Base-by-base conservation (phyloP, 2,888 invertebrate species). In the Hydrotaea cyrtoneurina region DNA sequence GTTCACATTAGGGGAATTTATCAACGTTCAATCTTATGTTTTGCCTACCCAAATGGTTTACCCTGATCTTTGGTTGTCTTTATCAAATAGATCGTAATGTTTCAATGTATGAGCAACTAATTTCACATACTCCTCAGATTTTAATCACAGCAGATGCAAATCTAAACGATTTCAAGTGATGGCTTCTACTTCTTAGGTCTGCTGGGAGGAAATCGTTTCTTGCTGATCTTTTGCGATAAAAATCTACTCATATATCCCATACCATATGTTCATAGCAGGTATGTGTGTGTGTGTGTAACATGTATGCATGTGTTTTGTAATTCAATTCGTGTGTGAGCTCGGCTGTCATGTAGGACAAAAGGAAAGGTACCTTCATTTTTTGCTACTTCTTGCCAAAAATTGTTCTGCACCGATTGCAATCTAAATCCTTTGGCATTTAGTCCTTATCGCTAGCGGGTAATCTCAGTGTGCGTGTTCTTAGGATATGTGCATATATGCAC, bases 381-480 rank as follows among this genome's bases (percentile, higher is more conserved):
- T 17, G 5, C 15, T 31, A 31, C 13, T 75, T 1, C n/a, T 64
- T 78, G 36, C 21, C 19, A 0, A 66, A 21, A 10, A 11, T 36
- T n/a, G 17, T 19, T 21, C 11, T 74, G 43, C 69, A 74, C 53
- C 62, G 85, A 85, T 85, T 64, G 53, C 75, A 50, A 85, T 85
- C 86, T 85, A 76, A 86, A 82, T 79, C 69, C 77, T 71, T 59
- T 43, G 46, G 19, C n/a, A 1, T 4, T 7, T n/a, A 26, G 26
- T 26, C 7, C 69, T 69, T 50, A 69, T 69, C 69, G 21, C 10
- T 7, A 11, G 21, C 21, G 26, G 50, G 50, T 69, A 69, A 50
- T 69, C 76, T 13, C 59, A 59, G 26, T 55, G 21, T 39, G 57
- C 23, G 39, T 57, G 26, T 23, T 26, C 21, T 43, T 31, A 39